Percentiles rank a stretch among this genome's conserved stretches.
Evolutionary conservation across 1,140 invertebrate genomes (phyloP).

Genomic region (honey bee (Apis mellifera)): Amel_HAv3.1 CM009940.2:8528501-8529000

Average conservation of each 20-base stretch:
- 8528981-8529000: too few relatives aligned
- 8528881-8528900: not conserved
- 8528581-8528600: not conserved
- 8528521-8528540: not conserved
- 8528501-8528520: conserved; percentile 15
- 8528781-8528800: not conserved
- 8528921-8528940: conserved; percentile 7
- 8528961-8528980: not conserved
- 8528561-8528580: not conserved
- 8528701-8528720: conserved; percentile 18
- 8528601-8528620: not conserved
- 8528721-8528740: conserved; percentile 16
- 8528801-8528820: not conserved
- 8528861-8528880: conserved; percentile 7
- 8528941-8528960: conserved; percentile 13
- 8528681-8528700: not conserved
- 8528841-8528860: not conserved
- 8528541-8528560: not conserved
- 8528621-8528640: not conserved
- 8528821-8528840: not conserved
- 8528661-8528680: too few relatives aligned
- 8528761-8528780: not conserved
- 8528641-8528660: not conserved
- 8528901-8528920: not conserved
- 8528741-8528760: not conserved